Base-by-base conservation (phyloP, 2,113 vertebrate species). In the Indicator indicator region DNA sequence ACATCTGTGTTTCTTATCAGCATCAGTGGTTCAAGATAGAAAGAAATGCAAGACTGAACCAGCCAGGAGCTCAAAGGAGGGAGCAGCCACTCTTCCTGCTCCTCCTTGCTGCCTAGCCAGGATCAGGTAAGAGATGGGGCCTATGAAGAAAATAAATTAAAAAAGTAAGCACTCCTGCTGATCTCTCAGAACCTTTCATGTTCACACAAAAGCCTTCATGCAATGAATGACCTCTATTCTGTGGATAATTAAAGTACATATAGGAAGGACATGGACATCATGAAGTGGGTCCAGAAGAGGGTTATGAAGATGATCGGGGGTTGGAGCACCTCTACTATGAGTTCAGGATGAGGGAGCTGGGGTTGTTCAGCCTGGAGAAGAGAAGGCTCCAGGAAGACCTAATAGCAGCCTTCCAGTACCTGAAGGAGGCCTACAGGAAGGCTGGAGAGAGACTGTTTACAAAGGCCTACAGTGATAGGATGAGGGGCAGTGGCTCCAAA, bases 1-100 rank as follows among this genome's bases (percentile, higher is more conserved):
- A 91, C 71, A 90, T 90, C 63, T 83, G 70, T 3, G 4, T 59
- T 86, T 90, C 89, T 93, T 95, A 95, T 80, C 89, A 88, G 91
- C 59, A 89, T 71, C 19, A 1, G 0, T 1, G 0, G 21, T 33
- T 83, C 69, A 77, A 1, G 75, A 38, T n/a, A 30, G 40, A 77
- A n/a, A 38, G 20, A 72, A 71, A 70, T 0, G 2, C 5, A 19
- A 92, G 63, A 44, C 1, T 1, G 50, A 92, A 72, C 9, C 50
- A 84, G 59, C 2, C 32, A 9, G 5, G 16, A 87, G 64, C 46
- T 38, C 13, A 1, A 77, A 74, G 46, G 26, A 88, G 21, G 16
- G 18, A 87, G n/a, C 26, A 77, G 72, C 17, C 36, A 9, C 28
- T 89, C 52, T 52, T 42, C 23, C 48, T 67, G 36, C 71, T 86